Conservation (phyloP, 2,797 vertebrate species). For the Epinephelus malabaricus region DNA sequence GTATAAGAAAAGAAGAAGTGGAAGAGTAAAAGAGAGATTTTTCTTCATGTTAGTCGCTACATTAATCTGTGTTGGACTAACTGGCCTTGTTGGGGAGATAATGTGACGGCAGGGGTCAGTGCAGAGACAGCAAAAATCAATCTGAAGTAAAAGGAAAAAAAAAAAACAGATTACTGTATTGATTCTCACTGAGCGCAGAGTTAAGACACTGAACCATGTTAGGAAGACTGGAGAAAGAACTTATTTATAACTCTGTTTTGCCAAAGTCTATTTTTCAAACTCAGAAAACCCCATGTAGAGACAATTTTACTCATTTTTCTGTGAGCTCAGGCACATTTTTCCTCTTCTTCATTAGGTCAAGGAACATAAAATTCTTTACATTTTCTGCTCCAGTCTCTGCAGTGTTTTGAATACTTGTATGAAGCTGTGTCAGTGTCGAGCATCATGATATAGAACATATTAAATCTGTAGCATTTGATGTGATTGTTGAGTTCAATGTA, state of each 20-base stretch:
- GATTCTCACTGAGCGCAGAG: slow-evolving; percentile 76
- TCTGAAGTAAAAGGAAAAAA: slow-evolving; percentile 79
- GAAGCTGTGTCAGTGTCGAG: slow-evolving; percentile 3
- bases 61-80: slow-evolving; percentile 85
- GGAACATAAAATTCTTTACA: background rate
- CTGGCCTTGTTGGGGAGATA: slow-evolving; percentile 85
- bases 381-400: background rate
- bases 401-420: slow-evolving; percentile 17
- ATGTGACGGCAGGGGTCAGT: slow-evolving; percentile 86
- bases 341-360: slow-evolving; percentile 6
- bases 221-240: slow-evolving; percentile 55
- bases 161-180: slow-evolving; percentile 83
- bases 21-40: slow-evolving; percentile 59
- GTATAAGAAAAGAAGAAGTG: slow-evolving; percentile 30
- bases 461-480: slow-evolving; percentile 13
- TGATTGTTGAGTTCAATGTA: background rate
- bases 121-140: slow-evolving; percentile 84
- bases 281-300: slow-evolving; percentile 6
- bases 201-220: slow-evolving; percentile 76
- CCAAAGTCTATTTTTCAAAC: slow-evolving; percentile 49
- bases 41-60: slow-evolving; percentile 63
- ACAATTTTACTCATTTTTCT: slow-evolving; percentile 19
- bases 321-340: background rate
- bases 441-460: background rate
- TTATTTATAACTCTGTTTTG: slow-evolving; percentile 50